Evolutionary conservation across 2,888 invertebrate species (phyloP).

Genomic region (Xanthia togata): DNA sequence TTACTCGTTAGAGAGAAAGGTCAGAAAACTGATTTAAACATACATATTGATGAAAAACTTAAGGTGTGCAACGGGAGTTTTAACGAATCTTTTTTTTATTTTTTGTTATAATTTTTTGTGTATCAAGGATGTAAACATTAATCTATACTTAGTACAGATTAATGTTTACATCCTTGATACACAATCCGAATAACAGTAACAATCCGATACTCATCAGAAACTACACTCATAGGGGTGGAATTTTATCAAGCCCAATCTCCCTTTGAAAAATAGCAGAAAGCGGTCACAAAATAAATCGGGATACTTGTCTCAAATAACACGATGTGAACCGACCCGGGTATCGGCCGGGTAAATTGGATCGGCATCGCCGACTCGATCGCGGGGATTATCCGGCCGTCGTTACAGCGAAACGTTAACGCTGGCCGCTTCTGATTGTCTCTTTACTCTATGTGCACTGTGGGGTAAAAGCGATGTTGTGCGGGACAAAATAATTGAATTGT

Average conservation of each 20-base stretch:
- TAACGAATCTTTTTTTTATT: neutral
- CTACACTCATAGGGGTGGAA: neutral
- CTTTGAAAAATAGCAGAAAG: constrained; percentile 53
- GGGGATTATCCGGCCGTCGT: constrained; percentile 74
- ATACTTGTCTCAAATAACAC: constrained; percentile 68
- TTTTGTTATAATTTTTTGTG: neutral
- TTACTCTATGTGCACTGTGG: constrained; percentile 71
- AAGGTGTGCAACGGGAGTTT: neutral
- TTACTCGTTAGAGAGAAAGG: neutral
- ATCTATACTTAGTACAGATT: neutral
- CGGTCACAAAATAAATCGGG: constrained; percentile 62
- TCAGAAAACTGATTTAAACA: neutral
- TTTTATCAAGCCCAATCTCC: constrained; percentile 16
- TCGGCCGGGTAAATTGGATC: constrained; percentile 77
- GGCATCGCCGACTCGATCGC: constrained; percentile 70
- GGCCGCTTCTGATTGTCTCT: constrained; percentile 77
- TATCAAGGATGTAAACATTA: neutral
- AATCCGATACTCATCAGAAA: no score
- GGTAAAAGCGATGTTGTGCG: neutral
- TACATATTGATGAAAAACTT: neutral
- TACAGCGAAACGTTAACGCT: constrained; percentile 71
- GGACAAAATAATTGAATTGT: constrained; percentile 3
- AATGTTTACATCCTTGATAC: no score
- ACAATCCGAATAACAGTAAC: no score
- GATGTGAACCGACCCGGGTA: constrained; percentile 65